phyloP scores from a whole-genome alignment of 2,113 vertebrate genomes.

The Zapornia atra region DNA sequence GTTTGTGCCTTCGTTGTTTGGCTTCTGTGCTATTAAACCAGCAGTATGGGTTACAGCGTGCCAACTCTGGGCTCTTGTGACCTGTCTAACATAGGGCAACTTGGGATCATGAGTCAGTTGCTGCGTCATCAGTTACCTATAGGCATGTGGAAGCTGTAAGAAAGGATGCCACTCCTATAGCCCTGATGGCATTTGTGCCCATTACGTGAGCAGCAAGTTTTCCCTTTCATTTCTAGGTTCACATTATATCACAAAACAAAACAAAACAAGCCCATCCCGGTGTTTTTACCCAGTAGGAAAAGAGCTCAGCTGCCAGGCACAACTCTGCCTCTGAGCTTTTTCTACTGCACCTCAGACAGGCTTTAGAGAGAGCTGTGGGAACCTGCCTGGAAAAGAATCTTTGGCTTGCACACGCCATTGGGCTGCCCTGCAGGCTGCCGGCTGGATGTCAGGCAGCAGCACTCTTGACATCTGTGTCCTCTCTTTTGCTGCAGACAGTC shows the following conservation, averaged over 20 bases:
- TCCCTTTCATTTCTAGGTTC: background rate
- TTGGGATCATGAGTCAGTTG: background rate
- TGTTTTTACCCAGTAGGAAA: background rate
- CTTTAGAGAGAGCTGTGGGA: background rate
- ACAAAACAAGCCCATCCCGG: background rate
- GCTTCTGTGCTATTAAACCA: background rate
- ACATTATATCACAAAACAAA: background rate
- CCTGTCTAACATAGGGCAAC: background rate
- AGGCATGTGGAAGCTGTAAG: background rate
- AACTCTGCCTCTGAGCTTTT: background rate
- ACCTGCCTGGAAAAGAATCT: background rate
- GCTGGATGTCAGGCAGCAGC: background rate
- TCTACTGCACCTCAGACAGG: background rate
- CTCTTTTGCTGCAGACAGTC: background rate
- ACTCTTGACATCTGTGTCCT: background rate
- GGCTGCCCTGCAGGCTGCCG: background rate
- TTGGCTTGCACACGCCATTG: accelerated
- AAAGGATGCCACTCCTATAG: background rate
- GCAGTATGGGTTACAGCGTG: background rate
- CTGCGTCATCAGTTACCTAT: background rate
- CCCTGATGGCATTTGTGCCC: background rate
- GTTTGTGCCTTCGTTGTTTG: background rate
- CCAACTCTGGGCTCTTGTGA: background rate
- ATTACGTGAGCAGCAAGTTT: background rate
- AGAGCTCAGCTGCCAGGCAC: background rate